Evolutionary conservation across 2,888 invertebrate species (phyloP), one percentile per base, ranked within the genome.

Genomic region (Pristionchus mayeri): DNA sequence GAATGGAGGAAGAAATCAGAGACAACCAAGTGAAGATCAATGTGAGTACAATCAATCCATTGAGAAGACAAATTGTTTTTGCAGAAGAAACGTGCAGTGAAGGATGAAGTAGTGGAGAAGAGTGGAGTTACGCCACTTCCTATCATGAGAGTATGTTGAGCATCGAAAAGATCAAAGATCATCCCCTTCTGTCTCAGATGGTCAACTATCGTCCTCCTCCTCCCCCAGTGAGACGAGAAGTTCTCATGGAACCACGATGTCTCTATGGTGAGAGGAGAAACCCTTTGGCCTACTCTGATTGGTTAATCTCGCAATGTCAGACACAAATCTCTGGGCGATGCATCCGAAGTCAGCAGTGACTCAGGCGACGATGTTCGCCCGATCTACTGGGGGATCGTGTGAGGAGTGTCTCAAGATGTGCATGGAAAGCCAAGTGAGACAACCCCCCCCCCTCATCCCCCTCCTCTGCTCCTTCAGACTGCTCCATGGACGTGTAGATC

Each of bases 261-360:
- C 34, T 27, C 16, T 82, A 82, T 40, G 81, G 81, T 82, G 9
- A 63, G 63, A 40, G 16, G 9, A 54, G 4, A 16, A 37, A 7
- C 30, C 63, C 63, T 9, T 67, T 2, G 7, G 21, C 34, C n/a
- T 37, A 9, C 40, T 13, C 4, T 52, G 52, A 79, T 6, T 34
- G 24, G 54, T 54, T 79, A 13, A 79, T 57, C n/a, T n/a, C n/a
- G 24, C 6, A 40, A 21, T 44, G 21, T n/a, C 13, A 84, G 84
- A 84, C 30, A 7, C 84, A 0, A 40, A 84, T 34, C n/a, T 71
- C 37, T 84, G 71, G 71, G 54, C 71, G 54, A 75, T 84, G 75
- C 84, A 84, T 84, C 84, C 84, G 16, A 84, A 75, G n/a, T 71
- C 71, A 11, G 84, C 84, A 18, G 71, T 84, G 4, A 84, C 71